A percentile compares a stretch with the other conserved stretches of the same genome.
These are phyloP conservation scores for Dendropsophus ebraccatus DNA, from an alignment of 2,113 vertebrate species.

Conservation along the genomic window DNA sequence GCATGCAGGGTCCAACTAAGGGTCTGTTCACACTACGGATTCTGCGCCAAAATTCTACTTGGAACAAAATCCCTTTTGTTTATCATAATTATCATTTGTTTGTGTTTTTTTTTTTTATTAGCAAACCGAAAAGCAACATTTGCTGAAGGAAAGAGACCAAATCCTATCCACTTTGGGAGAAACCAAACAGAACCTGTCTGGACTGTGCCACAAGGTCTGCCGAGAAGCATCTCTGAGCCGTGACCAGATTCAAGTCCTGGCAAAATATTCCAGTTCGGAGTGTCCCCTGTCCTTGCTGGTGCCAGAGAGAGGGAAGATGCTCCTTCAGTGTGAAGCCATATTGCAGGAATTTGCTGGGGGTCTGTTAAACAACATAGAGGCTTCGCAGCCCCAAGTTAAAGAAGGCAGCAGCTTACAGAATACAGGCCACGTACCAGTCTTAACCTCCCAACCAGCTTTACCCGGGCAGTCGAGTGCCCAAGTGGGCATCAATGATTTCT, in stretches of 20 bases:
- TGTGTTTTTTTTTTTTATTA: conserved; percentile 63
- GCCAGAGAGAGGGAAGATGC: conserved; percentile 70
- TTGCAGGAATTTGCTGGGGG: conserved; percentile 64
- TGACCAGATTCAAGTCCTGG: conserved; percentile 85
- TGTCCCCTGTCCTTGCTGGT: conserved; percentile 80
- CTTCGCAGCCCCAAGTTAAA: neutral
- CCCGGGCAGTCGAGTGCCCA: conserved; percentile 64
- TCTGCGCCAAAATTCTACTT: too few species aligned
- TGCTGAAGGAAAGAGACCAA: conserved; percentile 85
- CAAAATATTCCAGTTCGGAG: conserved; percentile 83
- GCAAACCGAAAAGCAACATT: conserved; percentile 86
- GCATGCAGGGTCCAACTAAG: too few species aligned
- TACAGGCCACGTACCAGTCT: neutral
- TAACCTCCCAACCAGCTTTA: neutral
- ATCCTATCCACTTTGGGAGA: conserved; percentile 87
- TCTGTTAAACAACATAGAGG: conserved; percentile 58
- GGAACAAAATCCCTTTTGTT: neutral
- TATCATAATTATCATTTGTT: neutral
- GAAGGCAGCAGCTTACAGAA: conserved; percentile 32
- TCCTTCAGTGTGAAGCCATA: conserved; percentile 61
- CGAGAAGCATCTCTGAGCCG: conserved; percentile 80
- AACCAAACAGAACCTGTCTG: conserved; percentile 85
- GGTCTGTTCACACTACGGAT: too few species aligned
- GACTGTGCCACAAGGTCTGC: conserved; percentile 85
- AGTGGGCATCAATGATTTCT: conserved; percentile 75